Evolutionary conservation across 1,140 invertebrate species (phyloP), one percentile per base, ranked within the genome.

Genomic region (Drosophila nannoptera): DNA sequence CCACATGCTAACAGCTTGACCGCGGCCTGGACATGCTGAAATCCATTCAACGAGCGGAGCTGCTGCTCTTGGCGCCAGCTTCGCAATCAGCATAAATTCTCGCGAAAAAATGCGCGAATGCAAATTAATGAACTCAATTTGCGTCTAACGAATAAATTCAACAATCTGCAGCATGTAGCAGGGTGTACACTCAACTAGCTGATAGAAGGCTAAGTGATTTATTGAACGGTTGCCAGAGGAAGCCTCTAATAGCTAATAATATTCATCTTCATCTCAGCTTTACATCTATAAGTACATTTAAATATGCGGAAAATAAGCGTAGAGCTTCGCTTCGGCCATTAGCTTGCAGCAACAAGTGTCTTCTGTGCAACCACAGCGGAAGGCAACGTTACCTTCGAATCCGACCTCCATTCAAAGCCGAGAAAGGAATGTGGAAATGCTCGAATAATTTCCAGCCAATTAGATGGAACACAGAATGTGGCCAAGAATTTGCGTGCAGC

Each of bases 401-500:
- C 22, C 22, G 7, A 14, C 12, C 40, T 14, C 4, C 5, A 43
- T 2, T 43, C 5, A 35, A 46, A 36, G 32, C 38, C 11, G 35
- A 36, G 8, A 12, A 36, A n/a, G n/a, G 11, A 60, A 38, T 49
- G n/a, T 43, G 43, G 22, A 35, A 50, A 16, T 4, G 14, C n/a
- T 40, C 5, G 35, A 50, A 49, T 58, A 31, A 53, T 53, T 65
- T 45, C 16, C 9, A n/a, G 40, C 5, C 31, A 32, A 66, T 43
- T 33, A 48, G 35, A 29, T 33, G 12, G 14, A 4, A 4, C 40
- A 14, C 33, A 42, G 32, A 54, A 49, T 64, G 61, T 70, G 66
- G 59, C 36, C 38, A 54, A 60, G 53, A 63, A 75, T 77, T 74
- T 69, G 59, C 75, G 64, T 72, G 68, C 61, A 77, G 38, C 67